These are phyloP conservation scores for Sinodicranocentrus sp. DNA, from an alignment of 2,888 invertebrate genomes.

Conservation along the genomic window DNA sequence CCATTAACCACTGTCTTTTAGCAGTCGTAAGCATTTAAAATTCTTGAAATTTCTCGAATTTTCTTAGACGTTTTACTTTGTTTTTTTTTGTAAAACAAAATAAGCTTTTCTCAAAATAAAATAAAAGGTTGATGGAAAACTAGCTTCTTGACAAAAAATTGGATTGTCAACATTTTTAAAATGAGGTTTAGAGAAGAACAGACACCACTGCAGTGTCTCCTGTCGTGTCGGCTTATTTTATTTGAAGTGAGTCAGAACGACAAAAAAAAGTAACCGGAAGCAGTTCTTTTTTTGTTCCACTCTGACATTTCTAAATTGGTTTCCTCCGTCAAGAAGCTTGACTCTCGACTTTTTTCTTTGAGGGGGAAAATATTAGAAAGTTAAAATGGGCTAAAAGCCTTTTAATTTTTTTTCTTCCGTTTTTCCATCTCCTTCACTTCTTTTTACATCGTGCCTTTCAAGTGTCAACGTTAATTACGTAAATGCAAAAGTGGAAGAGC, in stretches of 20 bases:
- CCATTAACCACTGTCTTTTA: too few species aligned
- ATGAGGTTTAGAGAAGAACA: neutral
- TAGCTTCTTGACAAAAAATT: conserved; percentile 23
- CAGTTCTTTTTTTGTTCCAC: conserved; percentile 11
- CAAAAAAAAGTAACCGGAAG: conserved; percentile 38
- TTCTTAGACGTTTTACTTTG: neutral
- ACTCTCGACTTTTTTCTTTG: too few species aligned
- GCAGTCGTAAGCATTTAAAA: neutral
- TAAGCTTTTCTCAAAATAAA: neutral
- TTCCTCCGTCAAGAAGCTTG: neutral
- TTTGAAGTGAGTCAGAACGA: neutral
- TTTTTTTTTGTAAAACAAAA: neutral
- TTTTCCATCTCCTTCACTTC: neutral
- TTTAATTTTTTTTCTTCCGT: conserved; percentile 54
- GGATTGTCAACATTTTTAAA: conserved; percentile 33
- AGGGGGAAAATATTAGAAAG: conserved; percentile 3
- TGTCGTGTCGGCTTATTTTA: neutral
- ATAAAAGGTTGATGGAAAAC: neutral
- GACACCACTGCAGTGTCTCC: conserved; percentile 16
- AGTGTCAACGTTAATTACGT: conserved; percentile 74
- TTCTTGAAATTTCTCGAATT: neutral
- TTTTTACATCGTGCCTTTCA: conserved; percentile 40
- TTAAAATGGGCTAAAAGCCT: conserved; percentile 39
- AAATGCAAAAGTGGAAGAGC: conserved; percentile 44
- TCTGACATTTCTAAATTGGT: conserved; percentile 36